Evolutionary conservation across 2,888 invertebrate species (phyloP), one percentile per base, ranked within the genome.

Genomic region (Agrotis puta): DNA sequence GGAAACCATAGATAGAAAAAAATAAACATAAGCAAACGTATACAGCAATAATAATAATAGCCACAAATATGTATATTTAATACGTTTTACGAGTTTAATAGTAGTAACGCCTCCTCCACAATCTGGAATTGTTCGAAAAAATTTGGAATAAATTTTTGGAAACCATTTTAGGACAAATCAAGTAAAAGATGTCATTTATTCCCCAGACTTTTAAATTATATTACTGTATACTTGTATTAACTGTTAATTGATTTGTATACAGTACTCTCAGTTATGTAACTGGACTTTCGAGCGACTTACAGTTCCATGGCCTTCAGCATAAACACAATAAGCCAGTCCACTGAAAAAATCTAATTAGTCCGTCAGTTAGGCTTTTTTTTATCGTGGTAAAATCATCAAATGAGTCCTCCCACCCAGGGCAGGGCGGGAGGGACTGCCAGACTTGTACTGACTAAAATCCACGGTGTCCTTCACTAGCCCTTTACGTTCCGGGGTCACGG

Each of bases 31-130:
- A 88, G 85, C 90, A 85, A 87, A 89, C 83, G 61, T 88, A 89
- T 90, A 87, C 80, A 83, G 84, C 82, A 86, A 85, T 76, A 85
- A 82, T 85, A 88, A 59, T 56, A 77, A 71, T 75, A 81, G 77
- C 70, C 67, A 90, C 84, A 90, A 85, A 87, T 86, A 92, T 81
- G n/a, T n/a, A 88, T 82, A 77, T 59, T 72, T 74, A 71, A 81
- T 81, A 84, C 47, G 73, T 66, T 77, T 93, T 94, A 94, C 93
- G 84, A 89, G 88, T 86, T 85, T 92, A 94, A 92, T 93, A 92
- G 94, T 92, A 91, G 94, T 92, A 89, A 87, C 95, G 92, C 92
- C 95, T 91, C 85, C 94, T 90, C 91, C 92, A 88, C 85, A 91
- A 94, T 94, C 95, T 94, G 94, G 90, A 95, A 93, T 88, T 92